Evolutionary conservation across 2,113 vertebrate species (phyloP), one percentile per base, ranked within the genome.

Genomic region (Archilochus colubris): DNA sequence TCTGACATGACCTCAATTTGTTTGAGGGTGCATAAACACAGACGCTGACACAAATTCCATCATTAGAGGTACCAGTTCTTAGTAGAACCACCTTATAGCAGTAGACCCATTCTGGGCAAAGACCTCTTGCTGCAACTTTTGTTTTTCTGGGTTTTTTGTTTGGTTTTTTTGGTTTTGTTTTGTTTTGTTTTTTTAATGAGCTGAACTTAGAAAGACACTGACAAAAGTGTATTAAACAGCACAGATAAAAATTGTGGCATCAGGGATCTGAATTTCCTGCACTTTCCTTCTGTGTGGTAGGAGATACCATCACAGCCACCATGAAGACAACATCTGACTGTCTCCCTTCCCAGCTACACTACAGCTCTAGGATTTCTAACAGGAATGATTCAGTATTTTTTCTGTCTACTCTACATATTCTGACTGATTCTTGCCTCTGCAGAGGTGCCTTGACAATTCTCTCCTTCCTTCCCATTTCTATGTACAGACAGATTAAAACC

Each of bases 241-340:
- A 44, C 0, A 70, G 28, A 76, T 33, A 40, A 40, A 92, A 73
- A 38, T 43, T 0, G 0, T 11, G 27, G 72, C 27, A 24, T 46
- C 28, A 51, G 14, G 38, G 19, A n/a, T 48, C 28, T 59, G 43
- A 57, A 73, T 43, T 77, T 88, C 22, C 48, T 2, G 3, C 30
- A 3, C 21, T 75, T 76, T 55, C 40, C 38, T 59, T 61, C 25
- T 53, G 10, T 13, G 10, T 17, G 33, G 21, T 8, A 55, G 28
- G 57, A 31, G 14, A 22, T 28, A 69, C 2, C 20, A 74, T 33
- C 19, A 44, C 8, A n/a, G 30, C 22, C 3, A 2, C 68, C 44
- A 59, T 1, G 17, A 55, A 72, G 33, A 12, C 53, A 81, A 23
- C 38, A 64, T 24, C 33, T 72, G 30, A 80, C 64, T 7, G 7